A percentile compares a stretch with the other conserved stretches of the same genome.
These are phyloP conservation scores for Scaptomyza cyrtandrae DNA, from an alignment of 2,888 invertebrate species.

Conservation along the genomic window DNA sequence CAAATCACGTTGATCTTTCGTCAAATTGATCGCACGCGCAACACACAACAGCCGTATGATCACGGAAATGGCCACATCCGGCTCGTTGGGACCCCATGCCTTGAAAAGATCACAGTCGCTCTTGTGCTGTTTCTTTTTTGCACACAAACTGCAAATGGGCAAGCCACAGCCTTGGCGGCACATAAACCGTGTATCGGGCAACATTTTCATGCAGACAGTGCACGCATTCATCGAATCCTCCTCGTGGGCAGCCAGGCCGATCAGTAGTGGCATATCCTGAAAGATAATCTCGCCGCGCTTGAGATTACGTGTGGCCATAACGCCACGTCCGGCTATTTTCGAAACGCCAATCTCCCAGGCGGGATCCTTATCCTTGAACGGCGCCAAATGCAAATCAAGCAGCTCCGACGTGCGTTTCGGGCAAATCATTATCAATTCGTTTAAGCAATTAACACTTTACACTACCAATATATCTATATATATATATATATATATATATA, in stretches of 20 bases:
- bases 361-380: constrained; percentile 82
- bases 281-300: constrained; percentile 89
- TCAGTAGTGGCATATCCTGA: constrained; percentile 89
- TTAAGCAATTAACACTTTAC: constrained; percentile 3
- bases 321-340: constrained; percentile 88
- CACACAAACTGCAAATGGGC: constrained; percentile 89
- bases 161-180: constrained; percentile 89
- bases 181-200: constrained; percentile 84
- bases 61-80: constrained; percentile 82
- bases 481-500: neutral
- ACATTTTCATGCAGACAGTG: constrained; percentile 87
- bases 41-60: constrained; percentile 81
- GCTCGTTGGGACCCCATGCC: constrained; percentile 86
- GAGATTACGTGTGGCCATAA: constrained; percentile 89
- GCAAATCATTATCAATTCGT: constrained; percentile 72
- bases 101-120: constrained; percentile 88
- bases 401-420: constrained; percentile 83
- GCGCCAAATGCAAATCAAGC: constrained; percentile 79
- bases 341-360: constrained; percentile 88
- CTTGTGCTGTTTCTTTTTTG: constrained; percentile 86
- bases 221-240: constrained; percentile 86
- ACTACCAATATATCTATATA: neutral
- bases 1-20: constrained; percentile 81
- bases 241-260: constrained; percentile 88
- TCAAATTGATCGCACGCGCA: constrained; percentile 82